Evolutionary conservation across 2,888 invertebrate species (phyloP).

Genomic region (Herminia tarsipennalis): DNA sequence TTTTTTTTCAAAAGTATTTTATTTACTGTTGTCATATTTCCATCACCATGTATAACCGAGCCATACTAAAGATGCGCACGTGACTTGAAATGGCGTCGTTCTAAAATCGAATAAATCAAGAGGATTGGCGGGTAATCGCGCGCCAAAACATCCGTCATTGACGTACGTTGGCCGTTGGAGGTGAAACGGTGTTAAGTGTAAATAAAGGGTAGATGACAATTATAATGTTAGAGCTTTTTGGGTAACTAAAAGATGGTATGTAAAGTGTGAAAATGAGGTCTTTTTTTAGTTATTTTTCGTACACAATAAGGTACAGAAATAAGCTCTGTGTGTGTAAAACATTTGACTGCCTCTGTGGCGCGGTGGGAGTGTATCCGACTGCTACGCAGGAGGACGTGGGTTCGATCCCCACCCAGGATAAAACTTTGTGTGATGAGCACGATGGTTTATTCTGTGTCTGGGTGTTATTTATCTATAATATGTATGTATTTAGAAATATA

Average conservation of each 20-base stretch:
- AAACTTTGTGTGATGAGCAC: no score
- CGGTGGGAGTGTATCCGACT: no score
- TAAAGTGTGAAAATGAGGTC: no score
- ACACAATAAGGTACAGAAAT: no score
- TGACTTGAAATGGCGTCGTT: constrained; percentile 75
- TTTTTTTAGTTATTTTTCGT: no score
- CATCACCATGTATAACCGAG: constrained; percentile 52
- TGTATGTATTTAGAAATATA: no score
- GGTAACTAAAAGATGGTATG: constrained; percentile 8
- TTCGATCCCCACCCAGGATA: no score
- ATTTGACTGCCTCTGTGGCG: no score
- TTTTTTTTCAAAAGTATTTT: not conserved
- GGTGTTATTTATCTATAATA: no score
- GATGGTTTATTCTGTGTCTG: no score
- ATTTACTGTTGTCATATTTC: constrained; percentile 11
- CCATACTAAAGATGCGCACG: constrained; percentile 71
- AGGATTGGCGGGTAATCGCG: constrained; percentile 79
- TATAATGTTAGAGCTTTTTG: constrained; percentile 7
- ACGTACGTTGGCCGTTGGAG: constrained; percentile 28
- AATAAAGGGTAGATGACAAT: constrained; percentile 39
- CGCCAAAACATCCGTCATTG: constrained; percentile 57
- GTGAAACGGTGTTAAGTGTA: constrained; percentile 42
- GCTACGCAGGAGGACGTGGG: no score
- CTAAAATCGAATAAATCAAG: constrained; percentile 79
- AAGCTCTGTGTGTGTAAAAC: no score